Base-by-base conservation (phyloP, 2,797 vertebrate genomes). In the Tapirus indicus region DNA sequence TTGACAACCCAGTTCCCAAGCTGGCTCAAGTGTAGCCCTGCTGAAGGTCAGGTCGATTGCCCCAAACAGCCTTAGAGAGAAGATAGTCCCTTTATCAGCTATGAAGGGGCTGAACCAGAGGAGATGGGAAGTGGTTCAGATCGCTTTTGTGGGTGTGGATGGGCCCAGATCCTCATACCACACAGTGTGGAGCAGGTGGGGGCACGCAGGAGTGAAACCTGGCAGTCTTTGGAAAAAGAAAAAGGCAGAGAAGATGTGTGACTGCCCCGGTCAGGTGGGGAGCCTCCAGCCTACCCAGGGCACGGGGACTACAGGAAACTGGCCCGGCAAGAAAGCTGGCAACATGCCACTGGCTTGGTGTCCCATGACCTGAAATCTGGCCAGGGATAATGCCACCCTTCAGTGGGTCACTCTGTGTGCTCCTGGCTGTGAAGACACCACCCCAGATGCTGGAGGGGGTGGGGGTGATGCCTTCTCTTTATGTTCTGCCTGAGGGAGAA, bases 51-150 rank as follows among this genome's bases (percentile, higher is more conserved):
- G 49, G 3, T 12, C 3, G 1, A 3, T 21, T 8, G 68, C 23
- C 38, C 54, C 62, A 44, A 72, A 23, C 25, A 17, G 62, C 54
- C 44, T 13, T 56, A 41, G 20, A 54, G 58, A 54, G 80, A 52
- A 72, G n/a, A 62, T 4, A 1, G 35, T 5, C 32, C 35, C 17
- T 49, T 21, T 23, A 9, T 41, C 71, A 25, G 29, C 16, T 44
- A 1, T 27, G 54, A 16, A 38, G 44, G 17, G 66, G 20, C 75
- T 3, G 88, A 85, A 17, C 49, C 79, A 32, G 38, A 29, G 71
- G 54, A 11, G 68, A 16, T 2, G 54, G 72, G n/a, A 52, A 12
- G 44, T 9, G 38, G 25, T 41, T 16, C 1, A 0, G 1, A 2
- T 8, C 68, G 44, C 54, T 74, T 72, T 69, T 32, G 41, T 3